Conservation (phyloP, 2,888 invertebrate genomes). For the Myopa testacea region DNA sequence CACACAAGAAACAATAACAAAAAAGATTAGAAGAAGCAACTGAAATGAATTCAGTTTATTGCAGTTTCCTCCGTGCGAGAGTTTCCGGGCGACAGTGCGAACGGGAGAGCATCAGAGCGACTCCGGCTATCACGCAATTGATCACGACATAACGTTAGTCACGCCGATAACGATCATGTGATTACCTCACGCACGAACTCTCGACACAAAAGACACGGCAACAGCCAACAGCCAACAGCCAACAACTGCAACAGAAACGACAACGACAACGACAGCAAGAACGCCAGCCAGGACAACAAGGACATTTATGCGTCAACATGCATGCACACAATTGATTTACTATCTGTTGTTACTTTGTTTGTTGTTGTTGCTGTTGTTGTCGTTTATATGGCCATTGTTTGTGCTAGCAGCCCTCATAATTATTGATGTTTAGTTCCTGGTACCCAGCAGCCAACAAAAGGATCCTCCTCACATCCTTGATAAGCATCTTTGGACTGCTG, state of each 20-base stretch:
- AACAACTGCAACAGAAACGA: neutral
- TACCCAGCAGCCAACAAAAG: constrained; percentile 1
- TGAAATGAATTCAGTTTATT: constrained; percentile 35
- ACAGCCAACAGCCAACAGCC: neutral
- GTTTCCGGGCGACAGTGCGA: neutral
- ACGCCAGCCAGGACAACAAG: neutral
- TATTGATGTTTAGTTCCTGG: constrained; percentile 39
- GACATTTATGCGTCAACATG: constrained; percentile 22
- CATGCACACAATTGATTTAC: constrained; percentile 4
- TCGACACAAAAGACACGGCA: neutral
- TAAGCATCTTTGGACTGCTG: constrained; percentile 22
- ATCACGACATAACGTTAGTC: constrained; percentile 28
- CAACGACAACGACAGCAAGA: neutral
- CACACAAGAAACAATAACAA: constrained; percentile 7
- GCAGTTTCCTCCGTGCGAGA: neutral
- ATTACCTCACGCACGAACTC: constrained; percentile 35
- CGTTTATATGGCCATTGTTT: neutral
- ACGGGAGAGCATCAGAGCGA: neutral
- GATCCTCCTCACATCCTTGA: constrained; percentile 26
- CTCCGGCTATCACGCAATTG: constrained; percentile 9
- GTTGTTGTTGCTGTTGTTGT: constrained; percentile 2
- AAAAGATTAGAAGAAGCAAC: constrained; percentile 6
- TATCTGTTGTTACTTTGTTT: constrained; percentile 2
- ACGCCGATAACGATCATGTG: constrained; percentile 35
- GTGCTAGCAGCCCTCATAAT: constrained; percentile 32